Evolutionary conservation across 2,113 vertebrate genomes (phyloP).

Genomic region (Larimichthys crocea): DNA sequence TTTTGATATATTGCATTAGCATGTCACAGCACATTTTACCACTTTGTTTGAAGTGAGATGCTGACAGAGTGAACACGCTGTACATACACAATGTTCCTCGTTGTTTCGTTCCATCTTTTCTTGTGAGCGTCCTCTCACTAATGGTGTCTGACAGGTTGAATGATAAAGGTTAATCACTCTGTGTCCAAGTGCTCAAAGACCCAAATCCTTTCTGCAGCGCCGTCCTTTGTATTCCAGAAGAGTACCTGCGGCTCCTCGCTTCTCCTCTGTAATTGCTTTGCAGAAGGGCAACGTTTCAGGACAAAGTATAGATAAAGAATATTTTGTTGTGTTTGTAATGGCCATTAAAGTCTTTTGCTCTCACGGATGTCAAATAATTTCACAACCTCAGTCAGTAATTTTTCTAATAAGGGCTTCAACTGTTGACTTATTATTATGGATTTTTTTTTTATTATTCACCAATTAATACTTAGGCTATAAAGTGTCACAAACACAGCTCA

Average conservation of each 20-base stretch:
- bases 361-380: slow-evolving; percentile 35
- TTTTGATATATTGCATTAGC: background rate
- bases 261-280: slow-evolving; percentile 58
- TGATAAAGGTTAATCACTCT: slow-evolving; percentile 80
- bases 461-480: background rate
- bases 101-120: slow-evolving; percentile 48
- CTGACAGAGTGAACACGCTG: slow-evolving; percentile 6
- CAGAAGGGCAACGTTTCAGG: slow-evolving; percentile 48
- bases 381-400: slow-evolving; percentile 25
- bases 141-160: slow-evolving; percentile 72
- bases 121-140: slow-evolving; percentile 46
- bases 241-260: slow-evolving; percentile 46
- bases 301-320: slow-evolving; percentile 54
- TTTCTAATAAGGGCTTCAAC: background rate
- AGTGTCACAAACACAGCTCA: background rate
- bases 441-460: background rate
- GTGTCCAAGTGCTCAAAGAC: slow-evolving; percentile 54
- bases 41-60: slow-evolving; percentile 11
- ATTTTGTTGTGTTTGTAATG: slow-evolving; percentile 47
- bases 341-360: slow-evolving; percentile 30
- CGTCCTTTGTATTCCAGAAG: slow-evolving; percentile 69
- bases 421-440: background rate
- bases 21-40: background rate
- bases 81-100: slow-evolving; percentile 30
- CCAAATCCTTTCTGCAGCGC: slow-evolving; percentile 43